Conservation (phyloP, 2,888 invertebrate species). For the Erebia ligea region DNA sequence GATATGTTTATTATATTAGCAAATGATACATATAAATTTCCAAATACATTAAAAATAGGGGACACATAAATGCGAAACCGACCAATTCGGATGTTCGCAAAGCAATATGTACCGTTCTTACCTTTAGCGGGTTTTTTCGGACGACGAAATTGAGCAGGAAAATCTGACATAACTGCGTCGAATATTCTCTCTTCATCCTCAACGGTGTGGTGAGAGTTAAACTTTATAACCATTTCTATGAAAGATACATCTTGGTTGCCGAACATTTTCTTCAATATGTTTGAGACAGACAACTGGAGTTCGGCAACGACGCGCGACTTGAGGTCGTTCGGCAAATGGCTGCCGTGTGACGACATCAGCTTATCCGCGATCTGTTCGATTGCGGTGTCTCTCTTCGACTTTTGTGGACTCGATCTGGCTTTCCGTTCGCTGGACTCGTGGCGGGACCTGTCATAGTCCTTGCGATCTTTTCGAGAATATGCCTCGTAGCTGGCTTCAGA, state of each 20-base stretch:
- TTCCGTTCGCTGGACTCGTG: conserved; percentile 19
- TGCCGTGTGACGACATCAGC: conserved; percentile 56
- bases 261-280: conserved; percentile 61
- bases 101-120: conserved; percentile 49
- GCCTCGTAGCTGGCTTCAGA: conserved; percentile 5
- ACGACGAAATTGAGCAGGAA: conserved; percentile 55
- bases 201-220: conserved; percentile 56
- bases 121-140: conserved; percentile 62
- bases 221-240: conserved; percentile 67
- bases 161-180: conserved; percentile 56
- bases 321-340: conserved; percentile 49
- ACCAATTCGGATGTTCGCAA: conserved; percentile 6
- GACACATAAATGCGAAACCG: conserved; percentile 3
- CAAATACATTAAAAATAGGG: not conserved
- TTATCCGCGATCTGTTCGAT: conserved; percentile 58
- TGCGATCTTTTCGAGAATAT: conserved; percentile 24
- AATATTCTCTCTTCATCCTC: conserved; percentile 62
- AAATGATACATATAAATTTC: not conserved
- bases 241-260: conserved; percentile 63
- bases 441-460: conserved; percentile 16
- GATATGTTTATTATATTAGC: not conserved
- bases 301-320: conserved; percentile 54
- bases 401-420: conserved; percentile 20
- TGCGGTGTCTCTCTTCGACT: conserved; percentile 62
- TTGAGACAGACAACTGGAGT: conserved; percentile 50